Evolutionary conservation across 2,797 vertebrate species (phyloP), one percentile per base, ranked within the genome.

Genomic region (Pyrocephalus nanus): DNA sequence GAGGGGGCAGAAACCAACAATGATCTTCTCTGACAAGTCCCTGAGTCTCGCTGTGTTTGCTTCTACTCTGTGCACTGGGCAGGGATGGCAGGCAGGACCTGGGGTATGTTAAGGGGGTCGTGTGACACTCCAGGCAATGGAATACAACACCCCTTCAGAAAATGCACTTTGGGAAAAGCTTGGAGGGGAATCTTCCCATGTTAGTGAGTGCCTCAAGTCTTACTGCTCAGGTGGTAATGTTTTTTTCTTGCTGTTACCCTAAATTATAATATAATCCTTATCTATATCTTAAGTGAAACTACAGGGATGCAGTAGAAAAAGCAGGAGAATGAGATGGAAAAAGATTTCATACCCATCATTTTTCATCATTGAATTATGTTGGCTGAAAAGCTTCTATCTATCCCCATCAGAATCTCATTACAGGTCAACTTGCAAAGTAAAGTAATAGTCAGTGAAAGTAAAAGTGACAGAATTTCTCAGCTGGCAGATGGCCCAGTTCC

Each of bases 391-490:
- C 91, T 91, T 76, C 90, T 90, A 66, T 86, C 86, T 91, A 57
- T 88, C 51, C 85, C 90, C 77, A 93, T 97, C 93, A 96, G 91
- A 96, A 93, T 92, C 93, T 95, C 88, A 92, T 96, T 96, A 95
- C 66, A 86, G 92, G 85, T 94, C 91, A 92, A 95, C 95, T 90
- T 96, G 79, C 76, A 88, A 92, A 96, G 73, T 88, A 81, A 86
- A 90, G 73, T 76, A 92, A 91, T 82, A 90, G 36, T 93, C n/a
- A 40, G 73, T 94, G 88, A 67, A 80, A 92, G 83, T 57, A 69
- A 67, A 91, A 93, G 70, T 95, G 87, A 73, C 91, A 90, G 91
- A 79, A 88, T 82, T 95, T 94, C 67, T 92, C 55, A 76, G 48
- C 42, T 96, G 90, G 94, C 92, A 92, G 70, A 71, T 57, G 53